Evolutionary conservation across 2,888 invertebrate genomes (phyloP), one percentile per base, ranked within the genome.

Genomic region (Poecilus cupreus): DNA sequence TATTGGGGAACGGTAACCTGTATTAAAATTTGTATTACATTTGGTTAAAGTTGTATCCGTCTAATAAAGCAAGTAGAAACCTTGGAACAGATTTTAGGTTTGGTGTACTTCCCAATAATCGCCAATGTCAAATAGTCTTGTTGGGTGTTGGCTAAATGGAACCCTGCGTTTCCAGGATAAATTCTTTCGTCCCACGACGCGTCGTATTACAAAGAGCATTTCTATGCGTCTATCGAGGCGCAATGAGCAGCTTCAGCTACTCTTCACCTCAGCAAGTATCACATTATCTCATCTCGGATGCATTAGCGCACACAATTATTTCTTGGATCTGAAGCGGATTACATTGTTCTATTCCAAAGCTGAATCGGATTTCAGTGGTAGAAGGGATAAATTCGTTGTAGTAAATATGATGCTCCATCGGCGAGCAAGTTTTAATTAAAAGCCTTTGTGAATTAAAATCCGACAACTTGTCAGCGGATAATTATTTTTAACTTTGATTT

Each of bases 281-380:
- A 77, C 75, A 49, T 26, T 26, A 72, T 57, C 37, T 57, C 76
- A 57, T 60, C 54, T 60, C 57, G 32, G 57, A 77, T 77, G 76
- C 76, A 77, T 77, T 77, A 57, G 75, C 76, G 39, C 22, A 26
- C 76, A 77, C 76, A 77, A 77, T 77, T 57, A 77, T 77, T 77
- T 77, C 76, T 77, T 77, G 54, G 76, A 37, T 77, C 76, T 77
- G 75, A 49, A 77, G 54, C 39, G 22, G 76, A 77, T 77, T 77
- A 77, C 57, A 57, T 57, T 77, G 76, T 77, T 57, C 57, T 18
- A 6, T 18, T 11, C 37, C 32, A 43, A 72, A 24, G 46, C 22
- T 32, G 76, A 77, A 77, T 77, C 54, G 18, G 76, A 57, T 77
- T 77, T 77, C 76, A 77, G 11, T 54, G 18, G 51, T 18, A 16